Conservation (phyloP, 2,113 vertebrate species). For the Dicentrarchus labrax region DNA sequence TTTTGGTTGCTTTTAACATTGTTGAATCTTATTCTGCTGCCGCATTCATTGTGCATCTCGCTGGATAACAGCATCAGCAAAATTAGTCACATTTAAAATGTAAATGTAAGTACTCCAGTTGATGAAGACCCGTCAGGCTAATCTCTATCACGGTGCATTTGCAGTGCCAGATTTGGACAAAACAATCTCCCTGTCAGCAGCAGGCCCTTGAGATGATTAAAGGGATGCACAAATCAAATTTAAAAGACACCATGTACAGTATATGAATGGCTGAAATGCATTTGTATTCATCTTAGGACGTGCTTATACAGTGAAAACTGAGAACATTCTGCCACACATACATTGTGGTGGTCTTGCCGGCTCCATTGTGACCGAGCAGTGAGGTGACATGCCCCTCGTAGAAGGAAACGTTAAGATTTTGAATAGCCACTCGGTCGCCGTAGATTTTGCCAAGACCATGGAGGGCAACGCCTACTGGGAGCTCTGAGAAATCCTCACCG, state of each 20-base stretch:
- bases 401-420: slow-evolving; percentile 94
- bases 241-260: slow-evolving; percentile 31
- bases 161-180: slow-evolving; percentile 70
- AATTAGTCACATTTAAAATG: slow-evolving; percentile 72
- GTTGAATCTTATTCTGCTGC: slow-evolving; percentile 38
- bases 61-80: slow-evolving; percentile 57
- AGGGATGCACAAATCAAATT: slow-evolving; percentile 59
- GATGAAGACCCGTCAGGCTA: slow-evolving; percentile 62
- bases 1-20: slow-evolving; percentile 24
- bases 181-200: slow-evolving; percentile 74
- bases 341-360: slow-evolving; percentile 98
- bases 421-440: slow-evolving; percentile 87
- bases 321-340: slow-evolving; percentile 79
- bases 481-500: slow-evolving; percentile 87
- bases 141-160: slow-evolving; percentile 53
- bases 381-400: slow-evolving; percentile 95
- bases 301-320: slow-evolving; percentile 20
- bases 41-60: slow-evolving; percentile 37
- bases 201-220: slow-evolving; percentile 65
- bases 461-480: slow-evolving; percentile 91
- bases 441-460: slow-evolving; percentile 93
- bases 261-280: slow-evolving; percentile 33
- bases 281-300: slow-evolving; percentile 25
- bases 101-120: slow-evolving; percentile 67
- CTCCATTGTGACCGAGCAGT: slow-evolving; percentile 96